Evolutionary conservation across 2,888 invertebrate genomes (phyloP), one percentile per base, ranked within the genome.

Genomic region (Ferrisia virgata): DNA sequence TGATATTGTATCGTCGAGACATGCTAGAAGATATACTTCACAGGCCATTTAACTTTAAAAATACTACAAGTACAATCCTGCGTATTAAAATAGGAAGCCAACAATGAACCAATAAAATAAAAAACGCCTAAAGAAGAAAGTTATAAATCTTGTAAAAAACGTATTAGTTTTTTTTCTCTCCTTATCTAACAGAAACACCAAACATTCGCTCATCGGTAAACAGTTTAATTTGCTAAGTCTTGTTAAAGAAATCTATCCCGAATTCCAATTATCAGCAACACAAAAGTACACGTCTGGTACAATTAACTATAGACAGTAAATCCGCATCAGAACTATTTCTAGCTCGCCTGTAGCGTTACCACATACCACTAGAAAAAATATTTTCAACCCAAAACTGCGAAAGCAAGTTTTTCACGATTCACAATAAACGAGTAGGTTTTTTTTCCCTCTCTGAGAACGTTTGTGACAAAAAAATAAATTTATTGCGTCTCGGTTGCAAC

Each of bases 41-140:
- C 72, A 72, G 72, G 72, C 72, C 72, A 72, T 72, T 72, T 72
- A 72, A 72, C 72, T 72, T 72, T 72, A 72, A 72, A 72, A 72
- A 72, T 72, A 72, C 72, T 33, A 36, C 33, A 72, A 36, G 72
- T 72, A 72, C 72, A 72, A 72, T 72, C 72, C 72, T 33, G n/a
- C n/a, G 72, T 72, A 72, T 72, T 72, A 72, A 72, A 72, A 72
- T 72, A 72, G 72, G 72, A 72, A 72, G 31, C 72, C 72, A 72
- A 72, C 72, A 72, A 72, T 72, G 72, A 72, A 72, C 72, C 72
- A 72, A 72, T 72, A 72, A 72, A 72, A 72, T 72, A 72, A 64
- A 72, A 33, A 33, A 33, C 72, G 72, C 72, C 72, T 72, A 72
- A 72, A 72, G 72, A 72, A 72, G 72, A 72, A 72, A 72, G 72